A percentile compares a stretch with the other conserved stretches of the same genome.
Evolutionary conservation across 2,113 vertebrate genomes (phyloP).

Genomic region (Tenrec ecaudatus): DNA sequence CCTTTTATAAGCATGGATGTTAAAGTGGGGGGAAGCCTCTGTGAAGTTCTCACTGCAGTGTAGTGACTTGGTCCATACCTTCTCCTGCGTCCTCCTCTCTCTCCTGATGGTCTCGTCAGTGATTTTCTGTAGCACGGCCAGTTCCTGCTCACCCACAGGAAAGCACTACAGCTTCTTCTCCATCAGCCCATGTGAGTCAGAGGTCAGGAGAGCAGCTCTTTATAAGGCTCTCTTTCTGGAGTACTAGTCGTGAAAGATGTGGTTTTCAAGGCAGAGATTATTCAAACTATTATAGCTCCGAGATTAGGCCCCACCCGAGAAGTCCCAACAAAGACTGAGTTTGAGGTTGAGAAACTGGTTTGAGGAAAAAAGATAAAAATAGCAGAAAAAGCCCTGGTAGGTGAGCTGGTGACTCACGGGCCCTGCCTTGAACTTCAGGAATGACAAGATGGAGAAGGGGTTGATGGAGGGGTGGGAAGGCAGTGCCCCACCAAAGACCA

Average conservation of each 20-base stretch:
- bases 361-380: background rate
- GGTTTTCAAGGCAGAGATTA: conserved; percentile 21
- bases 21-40: conserved; percentile 69
- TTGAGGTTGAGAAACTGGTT: conserved; percentile 61
- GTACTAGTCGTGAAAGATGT: conserved; percentile 57
- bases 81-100: background rate
- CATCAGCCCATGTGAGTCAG: conserved; percentile 56
- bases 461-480: background rate
- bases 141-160: conserved; percentile 33
- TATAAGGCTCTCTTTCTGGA: conserved; percentile 4
- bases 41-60: background rate
- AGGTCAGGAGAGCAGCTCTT: conserved; percentile 57
- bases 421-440: conserved; percentile 62
- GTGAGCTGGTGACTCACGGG: conserved; percentile 56
- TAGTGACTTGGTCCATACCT: background rate
- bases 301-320: conserved; percentile 42
- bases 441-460: conserved; percentile 37
- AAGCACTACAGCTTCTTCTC: conserved; percentile 56
- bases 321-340: conserved; percentile 19
- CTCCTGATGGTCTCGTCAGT: conserved; percentile 10
- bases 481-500: background rate
- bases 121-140: conserved; percentile 18
- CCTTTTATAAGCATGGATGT: conserved; percentile 78
- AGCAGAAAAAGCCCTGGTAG: background rate
- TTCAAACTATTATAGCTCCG: conserved; percentile 57